These are phyloP conservation scores for Argyresthia goedartella DNA, from an alignment of 2,888 invertebrate species.

Conservation along the genomic window DNA sequence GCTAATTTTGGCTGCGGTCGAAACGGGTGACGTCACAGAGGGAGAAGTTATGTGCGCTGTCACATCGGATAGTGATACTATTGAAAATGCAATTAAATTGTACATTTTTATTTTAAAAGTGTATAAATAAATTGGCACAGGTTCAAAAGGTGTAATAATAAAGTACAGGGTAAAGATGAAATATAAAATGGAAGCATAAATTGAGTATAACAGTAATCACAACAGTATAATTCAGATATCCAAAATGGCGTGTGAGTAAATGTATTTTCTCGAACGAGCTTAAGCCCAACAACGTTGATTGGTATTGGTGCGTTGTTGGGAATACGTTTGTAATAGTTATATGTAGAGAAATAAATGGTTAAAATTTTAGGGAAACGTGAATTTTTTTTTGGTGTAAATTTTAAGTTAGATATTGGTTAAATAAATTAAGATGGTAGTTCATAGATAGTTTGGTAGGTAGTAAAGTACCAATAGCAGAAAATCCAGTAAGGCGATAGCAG, in stretches of 20 bases:
- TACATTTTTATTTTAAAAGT: background rate
- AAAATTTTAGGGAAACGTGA: conserved; percentile 29
- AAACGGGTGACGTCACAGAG: conserved; percentile 56
- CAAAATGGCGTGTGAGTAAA: conserved; percentile 62
- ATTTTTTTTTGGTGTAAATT: background rate
- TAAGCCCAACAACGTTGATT: conserved; percentile 52
- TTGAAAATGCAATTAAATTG: conserved; percentile 2
- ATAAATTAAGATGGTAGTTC: too few species aligned
- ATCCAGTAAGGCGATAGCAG: conserved; percentile 62
- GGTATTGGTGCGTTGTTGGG: conserved; percentile 52
- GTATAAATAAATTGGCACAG: conserved; percentile 14
- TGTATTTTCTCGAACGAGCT: conserved; percentile 66
- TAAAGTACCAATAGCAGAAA: conserved; percentile 53
- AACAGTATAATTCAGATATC: conserved; percentile 31
- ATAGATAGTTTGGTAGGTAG: conserved; percentile 3
- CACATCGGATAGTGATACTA: conserved; percentile 69
- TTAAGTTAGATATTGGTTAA: too few species aligned
- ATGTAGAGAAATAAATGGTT: conserved; percentile 28
- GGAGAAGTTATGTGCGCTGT: conserved; percentile 66
- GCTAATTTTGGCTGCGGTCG: conserved; percentile 45
- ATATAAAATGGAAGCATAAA: background rate
- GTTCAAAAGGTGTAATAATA: background rate
- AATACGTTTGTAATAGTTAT: conserved; percentile 20
- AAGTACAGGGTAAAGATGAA: background rate
- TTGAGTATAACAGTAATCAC: background rate